Conservation (phyloP, 2,797 vertebrate genomes). For the Intellagama lesueurii region DNA sequence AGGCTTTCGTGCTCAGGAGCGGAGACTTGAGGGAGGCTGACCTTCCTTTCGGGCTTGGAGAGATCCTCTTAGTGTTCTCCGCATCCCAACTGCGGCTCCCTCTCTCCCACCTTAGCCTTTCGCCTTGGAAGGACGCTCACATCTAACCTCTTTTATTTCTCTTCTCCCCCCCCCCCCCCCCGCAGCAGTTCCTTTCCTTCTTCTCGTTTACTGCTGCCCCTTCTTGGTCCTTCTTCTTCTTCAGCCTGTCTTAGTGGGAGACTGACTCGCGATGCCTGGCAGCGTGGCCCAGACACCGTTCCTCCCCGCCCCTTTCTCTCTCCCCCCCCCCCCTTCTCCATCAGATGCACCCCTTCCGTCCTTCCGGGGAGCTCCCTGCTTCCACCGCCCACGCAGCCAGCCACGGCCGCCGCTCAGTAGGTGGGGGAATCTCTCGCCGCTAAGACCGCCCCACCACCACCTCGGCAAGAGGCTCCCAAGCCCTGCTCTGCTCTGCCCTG, state of each 20-base stretch:
- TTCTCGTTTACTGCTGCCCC: neutral
- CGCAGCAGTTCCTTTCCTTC: neutral
- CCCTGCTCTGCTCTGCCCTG: neutral
- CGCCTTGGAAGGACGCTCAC: too few relatives aligned
- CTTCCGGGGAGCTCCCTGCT: constrained; percentile 37
- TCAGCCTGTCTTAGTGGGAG: neutral
- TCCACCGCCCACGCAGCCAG: constrained; percentile 29
- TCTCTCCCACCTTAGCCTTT: too few relatives aligned
- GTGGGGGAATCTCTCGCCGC: constrained; percentile 13
- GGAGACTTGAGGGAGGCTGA: too few relatives aligned
- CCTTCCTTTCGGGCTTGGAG: too few relatives aligned
- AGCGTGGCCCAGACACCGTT: neutral
- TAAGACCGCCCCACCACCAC: neutral
- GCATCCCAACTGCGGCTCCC: neutral
- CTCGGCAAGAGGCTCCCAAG: neutral
- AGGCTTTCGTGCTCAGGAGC: too few relatives aligned
- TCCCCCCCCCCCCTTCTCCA: neutral
- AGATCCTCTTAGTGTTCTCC: neutral
- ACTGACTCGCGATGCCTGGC: neutral
- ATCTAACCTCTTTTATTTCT: too few relatives aligned
- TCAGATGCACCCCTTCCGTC: neutral
- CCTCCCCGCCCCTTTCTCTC: neutral
- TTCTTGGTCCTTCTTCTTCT: neutral
- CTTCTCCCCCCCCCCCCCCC: neutral
- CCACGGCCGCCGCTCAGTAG: neutral